phyloP scores from a whole-genome alignment of 2,113 vertebrate genomes.

The Ciconia stormi region DNA sequence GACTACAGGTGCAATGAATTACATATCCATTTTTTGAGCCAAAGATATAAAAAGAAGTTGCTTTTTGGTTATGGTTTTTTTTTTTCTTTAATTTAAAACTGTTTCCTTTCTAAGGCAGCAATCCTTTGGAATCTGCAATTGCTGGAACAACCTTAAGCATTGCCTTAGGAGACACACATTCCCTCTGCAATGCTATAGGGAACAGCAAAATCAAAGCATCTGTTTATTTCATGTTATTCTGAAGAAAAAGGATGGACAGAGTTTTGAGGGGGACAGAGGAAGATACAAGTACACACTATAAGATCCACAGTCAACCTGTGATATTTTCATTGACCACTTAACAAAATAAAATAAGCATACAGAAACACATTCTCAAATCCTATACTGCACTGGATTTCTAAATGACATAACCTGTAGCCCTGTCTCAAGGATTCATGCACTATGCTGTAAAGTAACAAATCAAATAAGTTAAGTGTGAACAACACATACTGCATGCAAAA shows the following conservation, averaged over 20 bases:
- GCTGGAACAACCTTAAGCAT: background rate
- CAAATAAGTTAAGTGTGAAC: background rate
- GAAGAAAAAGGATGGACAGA: background rate
- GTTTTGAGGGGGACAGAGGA: background rate
- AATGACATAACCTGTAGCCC: background rate
- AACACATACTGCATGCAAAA: background rate
- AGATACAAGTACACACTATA: rapidly evolving
- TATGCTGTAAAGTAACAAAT: background rate
- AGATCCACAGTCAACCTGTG: background rate
- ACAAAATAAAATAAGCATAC: background rate
- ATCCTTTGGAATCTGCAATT: conserved; percentile 1
- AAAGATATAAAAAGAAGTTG: conserved; percentile 10
- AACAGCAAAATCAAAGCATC: background rate
- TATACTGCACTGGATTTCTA: background rate
- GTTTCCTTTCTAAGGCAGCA: background rate
- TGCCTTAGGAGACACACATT: background rate
- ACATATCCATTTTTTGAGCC: conserved; percentile 45
- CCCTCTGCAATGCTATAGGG: background rate
- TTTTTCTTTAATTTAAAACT: background rate
- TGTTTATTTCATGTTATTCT: background rate
- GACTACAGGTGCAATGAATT: conserved; percentile 78
- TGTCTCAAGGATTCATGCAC: background rate
- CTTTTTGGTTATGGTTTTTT: background rate
- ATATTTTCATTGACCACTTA: background rate
- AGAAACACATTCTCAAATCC: background rate